Evolutionary conservation across 2,888 invertebrate species (phyloP).

Genomic region (Balanococcus diminutus): DNA sequence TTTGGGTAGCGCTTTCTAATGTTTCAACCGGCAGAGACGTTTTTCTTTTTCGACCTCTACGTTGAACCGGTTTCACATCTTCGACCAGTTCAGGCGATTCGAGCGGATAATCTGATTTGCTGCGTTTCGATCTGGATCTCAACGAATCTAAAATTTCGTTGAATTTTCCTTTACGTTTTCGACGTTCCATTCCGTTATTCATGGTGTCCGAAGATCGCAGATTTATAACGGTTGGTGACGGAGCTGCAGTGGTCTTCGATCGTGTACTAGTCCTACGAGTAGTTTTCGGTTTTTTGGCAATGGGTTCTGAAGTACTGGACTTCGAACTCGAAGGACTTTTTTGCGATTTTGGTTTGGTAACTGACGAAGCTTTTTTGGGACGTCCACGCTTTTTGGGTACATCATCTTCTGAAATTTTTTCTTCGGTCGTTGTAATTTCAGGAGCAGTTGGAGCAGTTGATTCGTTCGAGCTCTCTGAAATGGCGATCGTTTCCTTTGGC

Average conservation of each 20-base stretch:
- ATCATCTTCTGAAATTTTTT: neutral
- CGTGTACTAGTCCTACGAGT: neutral
- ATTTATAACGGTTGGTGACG: neutral
- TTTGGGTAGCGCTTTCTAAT: neutral
- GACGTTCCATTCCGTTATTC: slow-evolving; percentile 20
- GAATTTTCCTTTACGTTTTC: slow-evolving; percentile 26
- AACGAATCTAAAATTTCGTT: neutral
- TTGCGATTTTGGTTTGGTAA: neutral
- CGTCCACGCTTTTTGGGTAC: neutral
- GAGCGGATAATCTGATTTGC: neutral
- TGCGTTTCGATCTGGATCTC: neutral
- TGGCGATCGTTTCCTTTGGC: neutral
- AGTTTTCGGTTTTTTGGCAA: neutral
- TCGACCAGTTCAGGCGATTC: neutral
- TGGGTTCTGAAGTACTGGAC: too few relatives aligned
- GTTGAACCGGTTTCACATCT: neutral
- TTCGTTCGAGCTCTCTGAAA: neutral
- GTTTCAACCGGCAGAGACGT: neutral
- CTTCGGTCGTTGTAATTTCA: neutral
- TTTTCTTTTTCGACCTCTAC: neutral
- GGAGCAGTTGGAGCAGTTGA: neutral
- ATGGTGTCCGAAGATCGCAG: neutral
- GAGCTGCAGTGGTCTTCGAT: neutral
- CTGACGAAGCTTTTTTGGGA: neutral
- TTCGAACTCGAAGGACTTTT: too few relatives aligned